phyloP scores from a whole-genome alignment of 1,140 invertebrate species.

The Drosophila melanogaster region DNA sequence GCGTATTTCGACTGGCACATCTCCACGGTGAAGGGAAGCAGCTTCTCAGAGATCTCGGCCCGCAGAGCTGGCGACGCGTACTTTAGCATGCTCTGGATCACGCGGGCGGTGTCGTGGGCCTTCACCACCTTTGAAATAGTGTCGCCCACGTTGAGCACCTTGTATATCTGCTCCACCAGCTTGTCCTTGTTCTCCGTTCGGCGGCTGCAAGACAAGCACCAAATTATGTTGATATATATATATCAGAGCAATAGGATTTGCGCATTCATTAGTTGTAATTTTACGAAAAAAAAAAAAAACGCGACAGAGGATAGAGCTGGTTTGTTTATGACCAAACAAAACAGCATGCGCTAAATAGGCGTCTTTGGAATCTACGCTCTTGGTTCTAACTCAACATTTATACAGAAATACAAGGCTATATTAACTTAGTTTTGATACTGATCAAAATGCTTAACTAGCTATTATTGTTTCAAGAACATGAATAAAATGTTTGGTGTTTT shows the following conservation, averaged over 20 bases:
- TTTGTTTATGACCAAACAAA: no score
- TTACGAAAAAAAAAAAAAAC: no score
- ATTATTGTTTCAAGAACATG: no score
- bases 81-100: slow-evolving; percentile 95
- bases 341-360: no score
- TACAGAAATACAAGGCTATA: no score
- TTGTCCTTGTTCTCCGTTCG: slow-evolving; percentile 87
- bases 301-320: no score
- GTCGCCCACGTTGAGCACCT: slow-evolving; percentile 88
- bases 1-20: slow-evolving; percentile 95
- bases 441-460: no score
- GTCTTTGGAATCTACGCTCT: no score
- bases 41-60: slow-evolving; percentile 87
- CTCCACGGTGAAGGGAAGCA: slow-evolving; percentile 86
- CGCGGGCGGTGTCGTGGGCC: slow-evolving; percentile 94
- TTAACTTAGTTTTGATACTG: no score
- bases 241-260: background rate
- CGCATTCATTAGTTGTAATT: no score
- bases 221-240: background rate
- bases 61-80: slow-evolving; percentile 89
- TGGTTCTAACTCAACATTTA: no score
- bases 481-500: no score
- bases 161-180: slow-evolving; percentile 89
- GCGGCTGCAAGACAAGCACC: slow-evolving; percentile 60
- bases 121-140: slow-evolving; percentile 91